Percentiles rank a stretch among this genome's conserved stretches.
Evolutionary conservation across 2,797 vertebrate genomes (phyloP).

Genomic region (Micrastur ruficollis): DNA sequence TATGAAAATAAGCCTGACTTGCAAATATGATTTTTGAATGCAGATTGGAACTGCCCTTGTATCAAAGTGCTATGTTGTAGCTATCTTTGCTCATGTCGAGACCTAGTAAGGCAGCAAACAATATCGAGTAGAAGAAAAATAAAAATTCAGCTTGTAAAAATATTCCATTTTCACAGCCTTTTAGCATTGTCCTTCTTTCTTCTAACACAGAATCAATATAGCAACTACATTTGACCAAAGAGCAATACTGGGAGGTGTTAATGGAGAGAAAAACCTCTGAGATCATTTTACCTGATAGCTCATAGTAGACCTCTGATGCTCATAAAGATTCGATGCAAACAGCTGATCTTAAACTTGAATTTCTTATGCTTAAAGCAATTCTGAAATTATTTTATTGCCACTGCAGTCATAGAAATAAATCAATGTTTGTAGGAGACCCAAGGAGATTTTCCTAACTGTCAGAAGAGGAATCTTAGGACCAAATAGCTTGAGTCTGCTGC

Average conservation of each 20-base stretch:
- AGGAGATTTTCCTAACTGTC: not conserved
- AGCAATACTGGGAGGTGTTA: not conserved
- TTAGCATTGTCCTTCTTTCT: not conserved
- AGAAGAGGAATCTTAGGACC: not conserved
- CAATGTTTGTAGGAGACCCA: not conserved
- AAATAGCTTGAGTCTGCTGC: not conserved
- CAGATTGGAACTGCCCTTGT: not conserved
- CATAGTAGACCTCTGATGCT: not conserved
- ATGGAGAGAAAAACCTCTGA: conserved; percentile 3
- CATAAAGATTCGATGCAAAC: not conserved
- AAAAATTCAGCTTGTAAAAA: not conserved
- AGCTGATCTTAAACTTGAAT: not conserved
- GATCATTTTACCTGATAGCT: not conserved
- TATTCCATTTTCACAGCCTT: not conserved
- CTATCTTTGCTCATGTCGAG: not conserved
- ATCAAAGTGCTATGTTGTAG: not conserved
- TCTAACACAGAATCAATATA: not conserved
- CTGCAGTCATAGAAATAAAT: not conserved
- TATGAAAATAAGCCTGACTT: not conserved
- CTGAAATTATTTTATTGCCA: conserved; percentile 14
- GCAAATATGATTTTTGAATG: not conserved
- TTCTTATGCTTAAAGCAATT: not conserved
- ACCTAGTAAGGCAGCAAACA: not conserved
- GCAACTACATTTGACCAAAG: not conserved
- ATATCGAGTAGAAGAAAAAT: not conserved